Base-by-base conservation (phyloP, 1,140 invertebrate species). In the Drosophila eugracilis region DNA sequence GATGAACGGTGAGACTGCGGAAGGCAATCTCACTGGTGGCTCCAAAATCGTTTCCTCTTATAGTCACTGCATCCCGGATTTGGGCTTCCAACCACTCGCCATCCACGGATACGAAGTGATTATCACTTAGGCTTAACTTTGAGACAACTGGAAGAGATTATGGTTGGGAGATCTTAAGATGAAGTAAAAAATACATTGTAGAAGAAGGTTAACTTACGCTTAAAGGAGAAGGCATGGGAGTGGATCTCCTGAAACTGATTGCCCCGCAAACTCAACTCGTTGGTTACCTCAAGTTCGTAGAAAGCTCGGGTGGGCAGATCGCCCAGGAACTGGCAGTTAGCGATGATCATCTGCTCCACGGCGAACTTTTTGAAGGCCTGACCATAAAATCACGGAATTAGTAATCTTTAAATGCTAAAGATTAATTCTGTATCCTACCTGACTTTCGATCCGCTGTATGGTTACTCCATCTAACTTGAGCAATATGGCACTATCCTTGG, bases 341-440 rank as follows among this genome's bases (percentile, higher is more conserved):
- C 92, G 24, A 96, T 92, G 26, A 94, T 91, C 70, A 96, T 92
- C 65, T 94, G 94, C 26, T 93, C 92, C 0, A 95, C 94, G 24
- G 94, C 93, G 80, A 97, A 96, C 89, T 96, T 96, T 60, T 96
- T 96, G 75, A 97, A 96, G 1, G 95, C 94, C 88, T 91, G n/a
- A n/a, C n/a, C n/a, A 19, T 5, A 36, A 28, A 5, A 26, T 12
- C 7, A 41, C 3, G n/a, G 0, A 19, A 26, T 21, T 9, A 34
- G 10, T 21, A 22, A n/a, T 15, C 12, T 9, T 19, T 2, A 5
- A 10, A 9, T 14, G 1, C 0, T 4, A 1, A 3, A 12, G 17
- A 19, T 7, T 41, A 4, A 4, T 4, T 9, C 5, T 10, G 0
- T n/a, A 3, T 17, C 66, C 62, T 47, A 91, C 90, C 85, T 96